Conservation (phyloP, 2,888 invertebrate genomes). For the Lepidochrysops patricia region DNA sequence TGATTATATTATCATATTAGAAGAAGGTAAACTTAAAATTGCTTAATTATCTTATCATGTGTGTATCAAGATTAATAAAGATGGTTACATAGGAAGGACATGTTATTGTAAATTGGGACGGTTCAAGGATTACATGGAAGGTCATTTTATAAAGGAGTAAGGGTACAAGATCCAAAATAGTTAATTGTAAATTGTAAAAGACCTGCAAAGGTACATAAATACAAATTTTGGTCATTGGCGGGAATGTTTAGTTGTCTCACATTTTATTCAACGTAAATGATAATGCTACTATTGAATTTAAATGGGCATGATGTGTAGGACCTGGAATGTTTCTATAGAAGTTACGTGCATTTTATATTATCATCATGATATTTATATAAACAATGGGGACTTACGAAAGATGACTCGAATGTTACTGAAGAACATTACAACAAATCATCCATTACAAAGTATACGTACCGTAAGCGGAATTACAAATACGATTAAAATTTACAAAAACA, state of each 20-base stretch:
- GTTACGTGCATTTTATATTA: not conserved
- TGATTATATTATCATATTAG: not conserved
- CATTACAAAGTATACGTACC: slow-evolving; percentile 1
- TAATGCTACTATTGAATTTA: not conserved
- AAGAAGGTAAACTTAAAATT: not conserved
- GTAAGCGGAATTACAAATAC: slow-evolving; percentile 6
- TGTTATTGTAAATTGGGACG: slow-evolving; percentile 12
- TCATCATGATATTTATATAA: too few relatives aligned
- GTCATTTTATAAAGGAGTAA: not conserved
- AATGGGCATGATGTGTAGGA: not conserved
- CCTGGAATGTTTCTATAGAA: not conserved
- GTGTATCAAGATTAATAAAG: not conserved
- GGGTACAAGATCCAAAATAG: slow-evolving; percentile 1
- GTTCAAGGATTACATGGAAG: slow-evolving; percentile 12
- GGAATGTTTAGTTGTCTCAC: not conserved
- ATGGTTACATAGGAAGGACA: not conserved
- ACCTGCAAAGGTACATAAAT: not conserved
- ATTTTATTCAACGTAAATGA: not conserved
- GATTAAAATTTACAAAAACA: slow-evolving; percentile 3
- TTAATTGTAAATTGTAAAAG: not conserved
- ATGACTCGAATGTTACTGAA: not conserved
- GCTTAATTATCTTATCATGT: not conserved
- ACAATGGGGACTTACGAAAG: too few relatives aligned
- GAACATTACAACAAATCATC: not conserved
- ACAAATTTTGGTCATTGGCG: not conserved